Base-by-base conservation (phyloP, 1,140 invertebrate genomes). In the Cecropterus lyciades region DNA sequence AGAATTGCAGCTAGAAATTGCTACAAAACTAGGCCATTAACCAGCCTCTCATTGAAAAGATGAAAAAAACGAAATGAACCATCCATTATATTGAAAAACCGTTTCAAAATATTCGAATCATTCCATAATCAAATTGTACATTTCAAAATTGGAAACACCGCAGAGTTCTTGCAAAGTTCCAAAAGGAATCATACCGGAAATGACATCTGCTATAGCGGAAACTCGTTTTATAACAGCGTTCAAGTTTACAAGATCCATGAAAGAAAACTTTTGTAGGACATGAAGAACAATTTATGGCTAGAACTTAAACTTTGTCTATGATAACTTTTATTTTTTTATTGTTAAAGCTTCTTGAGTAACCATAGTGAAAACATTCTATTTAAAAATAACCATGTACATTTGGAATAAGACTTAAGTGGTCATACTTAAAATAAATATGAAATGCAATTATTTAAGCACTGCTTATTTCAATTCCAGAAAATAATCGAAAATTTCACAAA, bases 151-250 rank as follows among this genome's bases (percentile, higher is more conserved):
- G 51, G 57, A 59, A 40, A 67, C 42, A 65, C 46, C 53, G 33
- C 52, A 10, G 46, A 59, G 33, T 64, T 63, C n/a, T 56, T 56
- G 24, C 49, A 11, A 71, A 64, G 48, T 71, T 71, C 49, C 43
- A 57, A 67, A 57, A 51, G 52, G 46, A 71, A 71, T 67, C 30
- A 24, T 52, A 53, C 9, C 30, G 51, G 30, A 53, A 53, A 53
- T 53, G 51, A 53, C 51, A 53, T 53, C 51, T 53, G 51, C 30
- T 53, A 37, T 40, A 53, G 27, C 33, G 51, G 33, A 37, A 53
- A 33, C 3, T 53, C 33, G 33, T 53, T 53, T 53, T 53, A 53
- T 53, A 30, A 40, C 27, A 33, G 51, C 15, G 51, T 53, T 53
- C 51, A 40, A 53, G 51, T 53, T 53, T 53, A 53, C 51, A 53